phyloP scores from a whole-genome alignment of 1,140 invertebrate genomes.

The Drosophila erecta region DNA sequence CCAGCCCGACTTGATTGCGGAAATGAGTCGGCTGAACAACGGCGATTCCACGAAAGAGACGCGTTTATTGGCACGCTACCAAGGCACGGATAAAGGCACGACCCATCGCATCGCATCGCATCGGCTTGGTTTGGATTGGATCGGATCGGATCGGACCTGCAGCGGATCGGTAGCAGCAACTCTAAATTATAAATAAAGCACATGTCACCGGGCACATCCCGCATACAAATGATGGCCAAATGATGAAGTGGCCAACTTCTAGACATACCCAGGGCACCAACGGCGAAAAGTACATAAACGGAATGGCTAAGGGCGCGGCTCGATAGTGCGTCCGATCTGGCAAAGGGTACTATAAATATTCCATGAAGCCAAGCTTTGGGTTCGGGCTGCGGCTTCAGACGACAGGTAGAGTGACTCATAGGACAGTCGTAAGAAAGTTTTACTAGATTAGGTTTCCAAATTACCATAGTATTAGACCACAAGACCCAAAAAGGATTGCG shows the following conservation, averaged over 20 bases:
- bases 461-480: background rate
- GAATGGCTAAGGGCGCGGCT: slow-evolving; percentile 59
- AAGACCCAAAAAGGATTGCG: too few species aligned
- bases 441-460: background rate
- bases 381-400: background rate
- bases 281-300: slow-evolving; percentile 27
- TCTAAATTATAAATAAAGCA: slow-evolving; percentile 84
- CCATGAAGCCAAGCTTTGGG: background rate
- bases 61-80: slow-evolving; percentile 58
- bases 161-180: slow-evolving; percentile 62
- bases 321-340: slow-evolving; percentile 9
- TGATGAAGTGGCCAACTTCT: slow-evolving; percentile 64
- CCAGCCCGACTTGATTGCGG: slow-evolving; percentile 49
- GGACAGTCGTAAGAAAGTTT: background rate
- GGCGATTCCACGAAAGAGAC: slow-evolving; percentile 68
- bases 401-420: background rate
- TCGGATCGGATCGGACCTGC: slow-evolving; percentile 47
- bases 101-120: slow-evolving; percentile 32
- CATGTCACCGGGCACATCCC: slow-evolving; percentile 76
- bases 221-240: slow-evolving; percentile 73
- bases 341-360: slow-evolving; percentile 23
- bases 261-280: slow-evolving; percentile 71
- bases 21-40: slow-evolving; percentile 57
- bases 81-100: slow-evolving; percentile 64
- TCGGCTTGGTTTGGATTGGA: slow-evolving; percentile 2